phyloP scores from a whole-genome alignment of 2,797 vertebrate species.

The Sebastes wilsoni region DNA sequence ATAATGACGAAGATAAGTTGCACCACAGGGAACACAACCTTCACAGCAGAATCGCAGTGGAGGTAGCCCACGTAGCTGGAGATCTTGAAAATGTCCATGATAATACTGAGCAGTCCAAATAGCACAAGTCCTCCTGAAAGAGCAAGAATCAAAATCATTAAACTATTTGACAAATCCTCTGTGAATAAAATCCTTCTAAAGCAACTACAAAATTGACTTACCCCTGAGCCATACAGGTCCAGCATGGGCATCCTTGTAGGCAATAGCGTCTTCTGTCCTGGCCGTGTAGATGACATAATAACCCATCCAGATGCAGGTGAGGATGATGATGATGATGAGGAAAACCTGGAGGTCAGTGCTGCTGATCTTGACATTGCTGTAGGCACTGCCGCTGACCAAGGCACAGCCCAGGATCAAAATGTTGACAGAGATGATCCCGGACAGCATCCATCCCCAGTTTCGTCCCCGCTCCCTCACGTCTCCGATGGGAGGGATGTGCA shows the following conservation, averaged over 20 bases:
- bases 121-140: constrained; percentile 90
- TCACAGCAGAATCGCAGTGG: constrained; percentile 90
- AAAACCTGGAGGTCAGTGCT: constrained; percentile 86
- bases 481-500: constrained; percentile 18
- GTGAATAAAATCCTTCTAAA: background rate
- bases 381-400: constrained; percentile 87
- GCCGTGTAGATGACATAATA: constrained; percentile 84
- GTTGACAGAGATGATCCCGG: constrained; percentile 88
- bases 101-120: constrained; percentile 90
- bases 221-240: constrained; percentile 96
- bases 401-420: constrained; percentile 89
- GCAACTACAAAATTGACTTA: constrained; percentile 50
- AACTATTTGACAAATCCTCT: background rate
- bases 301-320: constrained; percentile 89
- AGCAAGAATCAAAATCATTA: background rate
- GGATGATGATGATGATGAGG: constrained; percentile 87
- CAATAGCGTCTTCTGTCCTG: constrained; percentile 79
- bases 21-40: constrained; percentile 89
- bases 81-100: constrained; percentile 96
- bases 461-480: constrained; percentile 78
- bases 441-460: constrained; percentile 91
- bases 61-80: constrained; percentile 89
- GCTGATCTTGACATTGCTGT: constrained; percentile 79
- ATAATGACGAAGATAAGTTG: constrained; percentile 89
- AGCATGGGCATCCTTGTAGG: constrained; percentile 89